These are phyloP conservation scores for Gallinago solitaria DNA, from an alignment of 2,797 vertebrate species.

Conservation along the genomic window DNA sequence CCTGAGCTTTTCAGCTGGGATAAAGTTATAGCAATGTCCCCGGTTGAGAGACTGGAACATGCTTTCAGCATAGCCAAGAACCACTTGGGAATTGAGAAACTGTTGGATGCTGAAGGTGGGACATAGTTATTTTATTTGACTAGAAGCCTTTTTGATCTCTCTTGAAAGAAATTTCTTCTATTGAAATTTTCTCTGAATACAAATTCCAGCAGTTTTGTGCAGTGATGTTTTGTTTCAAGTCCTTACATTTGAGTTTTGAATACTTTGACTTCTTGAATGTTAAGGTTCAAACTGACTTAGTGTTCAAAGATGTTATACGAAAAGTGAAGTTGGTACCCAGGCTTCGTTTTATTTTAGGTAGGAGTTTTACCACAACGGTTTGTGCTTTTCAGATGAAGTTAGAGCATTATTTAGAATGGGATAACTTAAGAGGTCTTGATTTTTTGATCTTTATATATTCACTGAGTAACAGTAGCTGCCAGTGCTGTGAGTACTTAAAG, in stretches of 20 bases:
- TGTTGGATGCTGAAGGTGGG: constrained; percentile 96
- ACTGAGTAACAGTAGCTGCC: background rate
- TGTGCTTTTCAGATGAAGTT: background rate
- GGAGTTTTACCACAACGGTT: background rate
- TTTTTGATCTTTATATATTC: background rate
- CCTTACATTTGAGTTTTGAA: background rate
- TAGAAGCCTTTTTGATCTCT: background rate
- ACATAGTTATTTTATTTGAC: background rate
- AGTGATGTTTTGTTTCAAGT: background rate
- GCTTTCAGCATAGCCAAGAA: constrained; percentile 91
- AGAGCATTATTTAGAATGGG: background rate
- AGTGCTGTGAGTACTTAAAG: background rate
- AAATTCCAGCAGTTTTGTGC: background rate
- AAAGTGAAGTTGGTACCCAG: background rate
- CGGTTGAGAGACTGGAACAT: constrained; percentile 88
- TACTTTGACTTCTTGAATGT: background rate
- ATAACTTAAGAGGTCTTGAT: background rate
- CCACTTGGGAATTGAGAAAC: constrained; percentile 89
- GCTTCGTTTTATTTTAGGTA: background rate
- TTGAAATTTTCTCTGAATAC: background rate
- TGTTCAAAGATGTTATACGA: background rate
- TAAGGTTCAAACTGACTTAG: background rate
- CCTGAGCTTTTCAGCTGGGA: constrained; percentile 91
- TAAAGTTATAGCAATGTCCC: constrained; percentile 80
- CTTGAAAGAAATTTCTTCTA: background rate